Evolutionary conservation across 2,888 invertebrate species (phyloP).

Genomic region (Ennomos erosarius): DNA sequence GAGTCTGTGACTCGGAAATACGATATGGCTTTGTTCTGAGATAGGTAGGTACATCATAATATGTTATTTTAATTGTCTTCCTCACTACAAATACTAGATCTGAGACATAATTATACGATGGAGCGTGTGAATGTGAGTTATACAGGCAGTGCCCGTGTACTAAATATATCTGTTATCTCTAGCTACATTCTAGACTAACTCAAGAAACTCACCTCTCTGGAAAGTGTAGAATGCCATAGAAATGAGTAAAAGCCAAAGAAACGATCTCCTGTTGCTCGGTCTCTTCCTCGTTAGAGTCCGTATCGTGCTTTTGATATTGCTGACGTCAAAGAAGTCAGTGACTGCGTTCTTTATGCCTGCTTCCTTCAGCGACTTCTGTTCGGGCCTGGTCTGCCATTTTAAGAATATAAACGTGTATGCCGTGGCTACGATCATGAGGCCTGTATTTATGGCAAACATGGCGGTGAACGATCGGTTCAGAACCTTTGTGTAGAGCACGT

Average conservation of each 20-base stretch:
- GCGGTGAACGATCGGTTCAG: conserved; percentile 87
- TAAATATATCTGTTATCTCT: no score
- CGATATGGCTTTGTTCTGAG: no score
- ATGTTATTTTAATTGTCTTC: no score
- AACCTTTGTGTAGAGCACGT: conserved; percentile 86
- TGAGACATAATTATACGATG: no score
- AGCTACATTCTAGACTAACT: neutral
- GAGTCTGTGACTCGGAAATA: no score
- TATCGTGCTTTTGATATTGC: conserved; percentile 87
- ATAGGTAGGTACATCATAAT: no score
- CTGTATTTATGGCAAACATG: conserved; percentile 90
- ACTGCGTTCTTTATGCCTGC: conserved; percentile 85
- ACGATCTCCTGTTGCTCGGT: conserved; percentile 83
- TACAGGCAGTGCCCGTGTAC: no score
- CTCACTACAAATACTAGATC: no score
- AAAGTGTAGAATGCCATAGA: conserved; percentile 93
- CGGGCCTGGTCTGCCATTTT: conserved; percentile 89
- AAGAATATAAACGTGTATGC: conserved; percentile 87
- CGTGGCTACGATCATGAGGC: conserved; percentile 86
- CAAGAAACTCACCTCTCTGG: conserved; percentile 84
- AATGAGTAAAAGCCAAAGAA: conserved; percentile 88
- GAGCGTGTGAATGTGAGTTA: no score
- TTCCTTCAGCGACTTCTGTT: conserved; percentile 86
- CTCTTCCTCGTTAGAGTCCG: conserved; percentile 86
- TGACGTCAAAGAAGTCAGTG: conserved; percentile 89